These are phyloP conservation scores for Columbina picui DNA, from an alignment of 2,113 vertebrate genomes.

Conservation along the genomic window DNA sequence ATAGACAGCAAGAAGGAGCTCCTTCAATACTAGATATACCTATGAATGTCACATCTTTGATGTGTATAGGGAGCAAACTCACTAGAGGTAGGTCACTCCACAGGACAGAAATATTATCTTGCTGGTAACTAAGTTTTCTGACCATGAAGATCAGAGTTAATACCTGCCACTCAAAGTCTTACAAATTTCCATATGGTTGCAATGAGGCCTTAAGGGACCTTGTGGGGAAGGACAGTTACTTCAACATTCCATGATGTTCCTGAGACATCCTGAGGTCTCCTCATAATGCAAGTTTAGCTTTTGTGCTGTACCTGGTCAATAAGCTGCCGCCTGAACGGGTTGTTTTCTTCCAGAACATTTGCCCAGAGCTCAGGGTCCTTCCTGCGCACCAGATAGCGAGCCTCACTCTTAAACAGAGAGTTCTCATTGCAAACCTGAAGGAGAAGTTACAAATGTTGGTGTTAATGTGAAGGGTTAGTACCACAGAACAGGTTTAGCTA, in stretches of 20 bases:
- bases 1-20: neutral
- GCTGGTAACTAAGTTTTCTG: neutral
- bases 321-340: constrained; percentile 85
- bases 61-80: neutral
- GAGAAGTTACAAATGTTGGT: neutral
- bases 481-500: neutral
- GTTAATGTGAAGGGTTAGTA: neutral
- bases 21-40: neutral
- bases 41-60: neutral
- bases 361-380: constrained; percentile 94
- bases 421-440: constrained; percentile 93
- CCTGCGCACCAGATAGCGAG: constrained; percentile 88
- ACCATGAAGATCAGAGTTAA: neutral
- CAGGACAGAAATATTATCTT: neutral
- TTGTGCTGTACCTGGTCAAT: constrained; percentile 85
- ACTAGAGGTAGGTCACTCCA: neutral
- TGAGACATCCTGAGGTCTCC: neutral
- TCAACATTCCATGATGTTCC: neutral
- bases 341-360: constrained; percentile 87
- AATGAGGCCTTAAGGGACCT: neutral
- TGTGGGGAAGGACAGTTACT: neutral
- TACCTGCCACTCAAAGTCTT: neutral
- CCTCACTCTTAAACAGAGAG: constrained; percentile 91
- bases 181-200: neutral
- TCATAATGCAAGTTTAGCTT: neutral